Evolutionary conservation across 2,113 vertebrate species (phyloP), one percentile per base, ranked within the genome.

Genomic region (Hystrix brachyura): DNA sequence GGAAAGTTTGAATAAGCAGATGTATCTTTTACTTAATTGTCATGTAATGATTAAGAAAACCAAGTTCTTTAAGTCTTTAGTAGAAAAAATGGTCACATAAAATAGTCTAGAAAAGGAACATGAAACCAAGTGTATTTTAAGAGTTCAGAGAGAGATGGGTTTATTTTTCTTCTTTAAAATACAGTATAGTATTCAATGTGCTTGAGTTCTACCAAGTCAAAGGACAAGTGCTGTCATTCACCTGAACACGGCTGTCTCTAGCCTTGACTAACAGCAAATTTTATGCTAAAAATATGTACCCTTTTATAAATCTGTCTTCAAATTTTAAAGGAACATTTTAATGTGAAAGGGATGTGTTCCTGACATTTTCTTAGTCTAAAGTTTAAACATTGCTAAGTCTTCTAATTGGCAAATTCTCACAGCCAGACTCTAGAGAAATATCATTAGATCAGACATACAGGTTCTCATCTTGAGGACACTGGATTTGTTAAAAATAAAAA

Each of bases 71-170:
- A 76, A 3, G 25, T 67, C 59, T 48, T 51, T 55, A 74, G 88
- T 91, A 78, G 55, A 91, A 62, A 34, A 59, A 94, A 32, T 18
- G 11, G 64, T 87, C 18, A 51, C 27, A 84, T 81, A 93, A 87
- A 86, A 53, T 34, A 79, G 12, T 79, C 88, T 62, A 43, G 62
- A 19, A 80, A 80, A 92, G 43, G 29, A 82, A 80, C 51, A 91
- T 57, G 60, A 60, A 95, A 72, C 57, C 32, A 71, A 72, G 74
- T 91, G 80, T 76, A 94, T 86, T 65, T 91, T 74, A 79, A 92
- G 93, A 82, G 78, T 89, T 94, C 34, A 14, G 83, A 25, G 64
- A 80, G 85, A 94, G 90, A 95, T 97, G 87, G 74, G 84, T 85
- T 79, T 80, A 69, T 88, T 94, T 92, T 89, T 38, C 79, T 60